phyloP scores from a whole-genome alignment of 2,888 invertebrate genomes.

The Brachypalpus laphriformis region DNA sequence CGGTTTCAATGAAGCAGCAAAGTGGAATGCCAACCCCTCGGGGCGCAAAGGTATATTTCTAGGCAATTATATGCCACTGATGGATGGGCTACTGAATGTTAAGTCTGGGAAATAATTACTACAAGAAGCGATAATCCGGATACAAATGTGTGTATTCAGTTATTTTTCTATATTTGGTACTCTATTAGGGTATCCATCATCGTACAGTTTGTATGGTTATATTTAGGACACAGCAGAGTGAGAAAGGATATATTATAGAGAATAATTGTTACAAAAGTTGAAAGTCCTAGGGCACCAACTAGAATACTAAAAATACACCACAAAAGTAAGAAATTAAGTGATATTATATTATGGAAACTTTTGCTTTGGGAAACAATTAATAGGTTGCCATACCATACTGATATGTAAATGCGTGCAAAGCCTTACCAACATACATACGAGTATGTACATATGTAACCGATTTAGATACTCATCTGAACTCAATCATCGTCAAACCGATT shows the following conservation, averaged over 20 bases:
- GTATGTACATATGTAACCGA: background rate
- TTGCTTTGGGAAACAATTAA: background rate
- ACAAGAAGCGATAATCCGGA: constrained; percentile 1
- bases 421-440: background rate
- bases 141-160: background rate
- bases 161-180: background rate
- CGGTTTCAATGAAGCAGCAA: constrained; percentile 42
- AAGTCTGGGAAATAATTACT: constrained; percentile 22
- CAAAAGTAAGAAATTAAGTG: background rate
- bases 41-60: constrained; percentile 2
- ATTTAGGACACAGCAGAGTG: background rate
- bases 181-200: background rate
- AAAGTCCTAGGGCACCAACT: background rate
- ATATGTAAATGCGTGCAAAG: background rate
- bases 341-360: background rate
- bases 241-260: background rate
- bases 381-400: background rate
- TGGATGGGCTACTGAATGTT: constrained; percentile 30
- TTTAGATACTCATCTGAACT: too few relatives aligned
- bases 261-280: background rate
- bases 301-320: background rate
- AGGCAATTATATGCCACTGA: constrained; percentile 16
- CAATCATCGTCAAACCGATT: too few relatives aligned
- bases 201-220: background rate
- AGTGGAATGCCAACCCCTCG: constrained; percentile 16